These are phyloP conservation scores for Hycleus phaleratus DNA, from an alignment of 1,140 invertebrate genomes.

Conservation along the genomic window DNA sequence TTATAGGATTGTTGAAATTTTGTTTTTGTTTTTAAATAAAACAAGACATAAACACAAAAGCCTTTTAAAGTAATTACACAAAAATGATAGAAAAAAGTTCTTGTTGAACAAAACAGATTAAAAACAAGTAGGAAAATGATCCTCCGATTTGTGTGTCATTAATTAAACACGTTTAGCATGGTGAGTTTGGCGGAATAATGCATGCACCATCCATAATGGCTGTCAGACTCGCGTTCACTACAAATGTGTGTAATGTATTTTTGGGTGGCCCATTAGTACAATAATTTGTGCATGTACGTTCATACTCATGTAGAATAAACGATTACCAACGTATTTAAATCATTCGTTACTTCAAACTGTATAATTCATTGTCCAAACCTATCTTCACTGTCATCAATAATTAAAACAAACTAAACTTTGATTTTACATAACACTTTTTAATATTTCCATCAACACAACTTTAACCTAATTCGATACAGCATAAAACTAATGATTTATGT, in stretches of 20 bases:
- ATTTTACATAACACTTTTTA: too few species aligned
- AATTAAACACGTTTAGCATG: constrained; percentile 28
- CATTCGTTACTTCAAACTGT: constrained; percentile 18
- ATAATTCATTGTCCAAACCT: too few species aligned
- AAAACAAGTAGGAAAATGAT: constrained; percentile 32
- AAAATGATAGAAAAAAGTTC: neutral
- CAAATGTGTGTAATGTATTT: constrained; percentile 32
- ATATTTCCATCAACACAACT: too few species aligned
- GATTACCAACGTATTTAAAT: constrained; percentile 23
- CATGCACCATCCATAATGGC: constrained; percentile 30
- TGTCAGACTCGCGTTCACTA: constrained; percentile 24
- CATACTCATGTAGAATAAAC: constrained; percentile 22
- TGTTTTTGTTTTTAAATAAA: neutral
- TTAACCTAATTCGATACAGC: too few species aligned
- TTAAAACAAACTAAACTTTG: too few species aligned
- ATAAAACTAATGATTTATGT: too few species aligned
- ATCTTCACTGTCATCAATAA: too few species aligned
- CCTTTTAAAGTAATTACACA: constrained; percentile 19
- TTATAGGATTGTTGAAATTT: too few species aligned
- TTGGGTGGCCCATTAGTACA: constrained; percentile 30
- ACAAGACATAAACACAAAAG: constrained; percentile 15
- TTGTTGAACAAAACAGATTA: constrained; percentile 25
- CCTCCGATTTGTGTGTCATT: constrained; percentile 29
- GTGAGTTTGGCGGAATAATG: constrained; percentile 25
- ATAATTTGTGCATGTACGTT: constrained; percentile 28